Evolutionary conservation across 2,113 vertebrate species (phyloP), one percentile per base, ranked within the genome.

Genomic region (Condylura cristata): DNA sequence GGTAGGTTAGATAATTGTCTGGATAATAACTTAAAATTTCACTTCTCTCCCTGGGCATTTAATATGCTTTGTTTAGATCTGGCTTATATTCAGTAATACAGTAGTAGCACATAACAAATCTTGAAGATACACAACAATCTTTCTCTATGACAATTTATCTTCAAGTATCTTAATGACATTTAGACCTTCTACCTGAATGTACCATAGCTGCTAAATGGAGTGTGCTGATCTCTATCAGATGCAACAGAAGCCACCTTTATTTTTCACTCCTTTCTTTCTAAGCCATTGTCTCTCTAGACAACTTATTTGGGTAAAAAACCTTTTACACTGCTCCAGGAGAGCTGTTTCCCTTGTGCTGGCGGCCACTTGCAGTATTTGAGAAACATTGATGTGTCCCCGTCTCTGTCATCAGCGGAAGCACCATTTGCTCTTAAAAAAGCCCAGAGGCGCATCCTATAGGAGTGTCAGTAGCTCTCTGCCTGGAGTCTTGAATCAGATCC

Each of bases 21-120:
- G n/a, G 17, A 22, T 90, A 44, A 71, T 71, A 61, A 63, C 37
- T 83, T 86, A 89, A 84, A 74, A 74, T 92, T 95, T 90, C 4
- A 44, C 82, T 44, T 88, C 90, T 90, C 26, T 44, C 53, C 34
- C 76, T 76, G 16, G 8, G 3, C 53, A 74, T 76, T 61, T 56
- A 58, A 34, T 39, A 48, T 30, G 39, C 46, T 6, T 9, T 66
- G 48, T 88, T 90, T 68, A 68, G 24, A 72, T 30, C 22, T 8
- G 51, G 34, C 14, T 63, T 93, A 88, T 71, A 74, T 51, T 82
- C 75, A 83, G 34, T 74, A 32, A 66, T 7, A 46, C 1, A 24
- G 68, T 37, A 37, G 32, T 84, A 65, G 8, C 53, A 20, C 46
- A 65, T 85, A 71, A 66, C 6, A 88, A 82, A 71, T 82, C 11